Base-by-base conservation (phyloP, 2,888 invertebrate species). In the Ochropleura plecta region DNA sequence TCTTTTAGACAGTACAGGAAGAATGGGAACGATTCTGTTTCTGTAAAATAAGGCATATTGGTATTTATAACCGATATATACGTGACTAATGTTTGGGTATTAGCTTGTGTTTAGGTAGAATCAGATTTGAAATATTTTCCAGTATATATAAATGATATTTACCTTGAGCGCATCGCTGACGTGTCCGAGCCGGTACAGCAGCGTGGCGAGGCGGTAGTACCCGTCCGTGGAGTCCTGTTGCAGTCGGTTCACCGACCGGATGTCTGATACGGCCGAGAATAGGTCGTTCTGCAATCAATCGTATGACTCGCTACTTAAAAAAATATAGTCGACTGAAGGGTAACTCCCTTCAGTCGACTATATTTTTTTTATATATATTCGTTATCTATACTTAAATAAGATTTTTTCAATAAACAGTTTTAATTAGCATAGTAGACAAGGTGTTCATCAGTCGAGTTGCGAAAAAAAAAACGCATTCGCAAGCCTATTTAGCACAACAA, bases 151-250 rank as follows among this genome's bases (percentile, higher is more conserved):
- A 30, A 6, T 8, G n/a, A 44, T n/a, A n/a, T 5, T 42, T 62
- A 62, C 96, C 98, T 98, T 98, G 55, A 99, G 96, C 0, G 99
- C 97, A 88, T 99, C 99, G 40, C 98, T 98, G 65, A 99, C 98
- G 88, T 99, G 99, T 5, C 99, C 99, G 73, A 99, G 97, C 86
- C 97, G 97, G 95, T 99, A 99, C 70, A 99, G 97, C 79, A 99
- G 95, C 73, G 97, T 96, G 65, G 99, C 98, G n/a, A 99, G 97
- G 83, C 98, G 98, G 88, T 97, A 97, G 94, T 97, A 98, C 0
- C 99, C 99, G 75, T 97, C 97, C 0, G 99, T 99, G 91, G 99
- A 99, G 95, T 99, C 99, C 85, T 98, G 98, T 78, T 98, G 97
- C 77, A 99, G 97, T 88, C 99, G 98, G 76, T 99, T 99, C 59